Percentiles rank a stretch among this genome's conserved stretches.
Conservation (phyloP, 2,888 invertebrate species). For the Eudasyphora cyanicolor region DNA sequence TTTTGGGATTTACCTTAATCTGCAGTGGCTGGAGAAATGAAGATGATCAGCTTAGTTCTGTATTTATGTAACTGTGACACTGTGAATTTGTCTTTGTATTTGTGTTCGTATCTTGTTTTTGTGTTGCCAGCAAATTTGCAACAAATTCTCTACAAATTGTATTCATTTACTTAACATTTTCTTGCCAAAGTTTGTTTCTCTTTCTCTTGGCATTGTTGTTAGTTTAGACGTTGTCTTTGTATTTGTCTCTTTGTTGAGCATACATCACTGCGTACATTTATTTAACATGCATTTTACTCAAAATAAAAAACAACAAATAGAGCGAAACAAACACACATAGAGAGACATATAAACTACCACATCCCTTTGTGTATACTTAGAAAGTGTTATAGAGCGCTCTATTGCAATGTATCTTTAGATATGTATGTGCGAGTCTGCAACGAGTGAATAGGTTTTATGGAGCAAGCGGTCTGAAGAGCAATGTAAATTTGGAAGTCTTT, state of each 20-base stretch:
- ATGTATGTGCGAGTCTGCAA: neutral
- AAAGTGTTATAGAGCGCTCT: neutral
- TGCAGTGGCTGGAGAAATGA: neutral
- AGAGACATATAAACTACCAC: neutral
- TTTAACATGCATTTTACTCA: slow-evolving; percentile 10
- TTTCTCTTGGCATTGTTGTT: neutral
- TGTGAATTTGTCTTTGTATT: neutral
- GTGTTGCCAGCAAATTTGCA: neutral
- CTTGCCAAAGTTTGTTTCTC: neutral
- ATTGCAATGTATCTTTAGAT: neutral
- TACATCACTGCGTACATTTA: neutral
- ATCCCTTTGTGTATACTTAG: neutral
- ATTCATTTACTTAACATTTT: slow-evolving; percentile 26
- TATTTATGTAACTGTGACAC: neutral
- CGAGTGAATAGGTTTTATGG: too few relatives aligned
- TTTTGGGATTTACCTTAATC: neutral
- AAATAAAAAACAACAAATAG: neutral
- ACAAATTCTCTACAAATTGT: slow-evolving; percentile 24
- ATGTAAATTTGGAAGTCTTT: neutral
- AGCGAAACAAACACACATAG: neutral
- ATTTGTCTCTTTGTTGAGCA: slow-evolving; percentile 14
- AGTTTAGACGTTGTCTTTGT: neutral
- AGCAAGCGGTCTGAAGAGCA: neutral
- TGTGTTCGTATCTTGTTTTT: neutral
- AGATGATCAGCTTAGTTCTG: neutral